Conservation (phyloP, 2,113 vertebrate genomes). For the Eonycteris spelaea region DNA sequence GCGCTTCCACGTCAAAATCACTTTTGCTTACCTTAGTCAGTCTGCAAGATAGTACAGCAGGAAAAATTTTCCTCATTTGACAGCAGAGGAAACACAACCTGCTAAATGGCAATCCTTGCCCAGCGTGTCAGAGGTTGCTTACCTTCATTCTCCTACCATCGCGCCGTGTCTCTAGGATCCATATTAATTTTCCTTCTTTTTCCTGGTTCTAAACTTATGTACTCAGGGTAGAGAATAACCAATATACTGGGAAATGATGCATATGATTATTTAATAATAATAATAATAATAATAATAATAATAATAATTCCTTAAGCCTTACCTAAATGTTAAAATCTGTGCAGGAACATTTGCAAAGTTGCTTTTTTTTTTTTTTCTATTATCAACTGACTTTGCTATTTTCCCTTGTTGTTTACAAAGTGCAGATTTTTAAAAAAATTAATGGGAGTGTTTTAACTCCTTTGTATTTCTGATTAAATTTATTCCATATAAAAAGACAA, state of each 20-base stretch:
- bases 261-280: not conserved
- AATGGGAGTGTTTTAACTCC: not conserved
- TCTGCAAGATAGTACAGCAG: not conserved
- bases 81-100: not conserved
- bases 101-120: not conserved
- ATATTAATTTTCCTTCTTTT: not conserved
- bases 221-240: not conserved
- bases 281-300: not conserved
- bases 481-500: constrained; percentile 45
- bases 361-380: not conserved
- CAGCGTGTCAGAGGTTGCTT: not conserved
- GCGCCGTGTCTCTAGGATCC: not conserved
- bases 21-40: not conserved
- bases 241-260: not conserved
- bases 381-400: not conserved
- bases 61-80: not conserved
- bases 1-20: not conserved
- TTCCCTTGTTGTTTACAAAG: not conserved
- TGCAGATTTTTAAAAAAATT: constrained; percentile 34
- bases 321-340: not conserved
- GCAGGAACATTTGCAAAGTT: not conserved
- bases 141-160: not conserved
- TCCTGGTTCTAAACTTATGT: not conserved
- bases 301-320: not conserved
- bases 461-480: constrained; percentile 27